Evolutionary conservation across 2,113 vertebrate genomes (phyloP), one percentile per base, ranked within the genome.

Genomic region (Channa maculata): DNA sequence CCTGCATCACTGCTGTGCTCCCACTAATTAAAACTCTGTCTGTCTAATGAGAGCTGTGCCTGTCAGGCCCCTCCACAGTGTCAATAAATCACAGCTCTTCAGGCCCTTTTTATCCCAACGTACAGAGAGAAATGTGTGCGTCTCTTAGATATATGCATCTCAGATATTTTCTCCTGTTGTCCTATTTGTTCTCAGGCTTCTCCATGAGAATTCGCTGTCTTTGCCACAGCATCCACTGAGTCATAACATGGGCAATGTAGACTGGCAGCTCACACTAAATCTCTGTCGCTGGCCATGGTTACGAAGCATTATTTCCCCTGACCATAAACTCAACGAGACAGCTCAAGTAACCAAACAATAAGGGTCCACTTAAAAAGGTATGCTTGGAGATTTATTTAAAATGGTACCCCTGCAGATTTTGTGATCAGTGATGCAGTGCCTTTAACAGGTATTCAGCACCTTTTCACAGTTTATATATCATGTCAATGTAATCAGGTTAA

Each of bases 81-180:
- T 88, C 84, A 88, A 93, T 93, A 93, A 93, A 93, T 93, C 92
- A 92, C 83, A 38, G 39, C 82, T 80, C 83, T 65, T 83, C 88
- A 73, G 87, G 75, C 71, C 80, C 58, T 68, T 78, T 88, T 92
- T 82, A 89, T 85, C 82, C 90, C 79, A 48, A 85, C 78, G 70
- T 81, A 86, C 43, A 9, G 66, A 45, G 75, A 79, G 59, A 57
- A 73, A 58, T 38, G 69, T 59, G 6, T 49, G 73, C 59, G 44
- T 71, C 68, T 83, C 71, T 68, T 15, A 59, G 76, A 83, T 88
- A 82, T 86, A 76, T 76, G 65, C 51, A 69, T 68, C 85, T 79
- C 64, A 68, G 71, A 90, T 71, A 63, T 14, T 74, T 79, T 80
- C 62, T 71, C 76, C 81, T 65, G 69, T 52, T 24, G 62, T 71